A percentile compares a stretch with the other conserved stretches of the same genome.
Evolutionary conservation across 2,797 vertebrate genomes (phyloP).

Genomic region (Glossophaga mutica): DNA sequence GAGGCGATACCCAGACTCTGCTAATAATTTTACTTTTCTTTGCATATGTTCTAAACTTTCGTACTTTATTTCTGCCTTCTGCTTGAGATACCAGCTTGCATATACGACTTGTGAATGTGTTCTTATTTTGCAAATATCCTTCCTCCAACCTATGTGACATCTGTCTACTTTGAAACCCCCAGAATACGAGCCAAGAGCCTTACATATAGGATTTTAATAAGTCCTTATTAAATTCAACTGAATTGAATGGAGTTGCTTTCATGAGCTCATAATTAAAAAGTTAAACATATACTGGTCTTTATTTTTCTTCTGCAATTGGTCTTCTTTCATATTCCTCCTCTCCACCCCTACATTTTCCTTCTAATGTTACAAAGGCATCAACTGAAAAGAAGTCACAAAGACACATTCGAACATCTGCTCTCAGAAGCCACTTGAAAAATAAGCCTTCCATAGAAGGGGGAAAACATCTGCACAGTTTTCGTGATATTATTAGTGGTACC

Average conservation of each 20-base stretch:
- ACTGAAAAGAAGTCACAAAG: slow-evolving; percentile 57
- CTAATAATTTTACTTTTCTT: slow-evolving; percentile 1
- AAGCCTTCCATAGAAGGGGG: slow-evolving; percentile 73
- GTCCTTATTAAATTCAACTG: background rate
- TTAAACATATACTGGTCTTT: background rate
- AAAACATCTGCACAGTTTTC: slow-evolving; percentile 78
- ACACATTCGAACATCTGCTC: slow-evolving; percentile 81
- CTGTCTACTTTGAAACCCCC: background rate
- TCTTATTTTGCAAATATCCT: slow-evolving; percentile 41
- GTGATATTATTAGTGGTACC: slow-evolving; percentile 47
- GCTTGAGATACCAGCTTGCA: background rate
- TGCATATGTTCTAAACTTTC: background rate
- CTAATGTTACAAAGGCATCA: slow-evolving; percentile 44
- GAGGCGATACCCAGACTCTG: background rate
- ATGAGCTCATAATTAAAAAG: background rate
- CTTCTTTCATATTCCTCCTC: background rate
- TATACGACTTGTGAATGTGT: background rate
- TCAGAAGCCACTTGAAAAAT: slow-evolving; percentile 82
- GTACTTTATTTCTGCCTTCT: background rate
- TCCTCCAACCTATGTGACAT: slow-evolving; percentile 14
- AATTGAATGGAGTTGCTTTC: background rate
- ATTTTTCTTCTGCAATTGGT: slow-evolving; percentile 2
- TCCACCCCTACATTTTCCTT: background rate
- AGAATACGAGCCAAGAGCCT: background rate
- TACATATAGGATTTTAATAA: background rate